A percentile compares a stretch with the other conserved stretches of the same genome.
Evolutionary conservation across 2,113 vertebrate genomes (phyloP).

Genomic region (Sinosuthora webbiana): DNA sequence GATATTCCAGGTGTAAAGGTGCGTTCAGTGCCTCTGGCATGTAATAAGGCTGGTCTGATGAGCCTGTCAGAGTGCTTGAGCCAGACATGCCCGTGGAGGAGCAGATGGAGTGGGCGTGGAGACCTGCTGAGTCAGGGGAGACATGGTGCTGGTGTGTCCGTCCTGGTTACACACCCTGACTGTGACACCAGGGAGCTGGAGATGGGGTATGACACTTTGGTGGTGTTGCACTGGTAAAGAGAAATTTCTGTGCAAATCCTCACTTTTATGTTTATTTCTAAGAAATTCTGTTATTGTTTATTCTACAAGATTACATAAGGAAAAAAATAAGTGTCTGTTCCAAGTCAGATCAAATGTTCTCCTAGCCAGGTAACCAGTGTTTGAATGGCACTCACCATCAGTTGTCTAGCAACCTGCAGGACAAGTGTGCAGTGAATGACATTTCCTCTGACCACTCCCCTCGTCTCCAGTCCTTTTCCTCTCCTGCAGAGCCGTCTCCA

Average conservation of each 20-base stretch:
- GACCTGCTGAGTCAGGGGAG: background rate
- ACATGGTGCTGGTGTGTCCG: background rate
- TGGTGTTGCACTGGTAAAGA: background rate
- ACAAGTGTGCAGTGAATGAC: background rate
- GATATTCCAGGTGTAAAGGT: background rate
- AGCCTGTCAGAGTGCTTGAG: background rate
- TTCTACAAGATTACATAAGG: background rate
- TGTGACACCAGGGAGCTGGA: fast-evolving
- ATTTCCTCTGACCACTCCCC: background rate
- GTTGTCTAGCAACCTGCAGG: background rate
- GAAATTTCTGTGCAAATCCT: background rate
- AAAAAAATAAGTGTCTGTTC: background rate
- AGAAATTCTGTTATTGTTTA: background rate
- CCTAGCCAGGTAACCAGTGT: background rate
- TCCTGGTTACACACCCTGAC: background rate
- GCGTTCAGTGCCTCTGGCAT: background rate
- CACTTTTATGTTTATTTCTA: background rate
- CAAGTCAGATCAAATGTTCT: background rate
- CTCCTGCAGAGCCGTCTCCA: fast-evolving
- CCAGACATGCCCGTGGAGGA: background rate
- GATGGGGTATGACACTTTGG: fast-evolving
- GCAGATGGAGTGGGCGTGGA: background rate
- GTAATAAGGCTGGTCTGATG: background rate
- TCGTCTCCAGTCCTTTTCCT: background rate
- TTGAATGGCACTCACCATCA: background rate